A percentile compares a stretch with the other conserved stretches of the same genome.
These are phyloP conservation scores for Pyralis farinalis DNA, from an alignment of 2,888 invertebrate species.

Conservation along the genomic window DNA sequence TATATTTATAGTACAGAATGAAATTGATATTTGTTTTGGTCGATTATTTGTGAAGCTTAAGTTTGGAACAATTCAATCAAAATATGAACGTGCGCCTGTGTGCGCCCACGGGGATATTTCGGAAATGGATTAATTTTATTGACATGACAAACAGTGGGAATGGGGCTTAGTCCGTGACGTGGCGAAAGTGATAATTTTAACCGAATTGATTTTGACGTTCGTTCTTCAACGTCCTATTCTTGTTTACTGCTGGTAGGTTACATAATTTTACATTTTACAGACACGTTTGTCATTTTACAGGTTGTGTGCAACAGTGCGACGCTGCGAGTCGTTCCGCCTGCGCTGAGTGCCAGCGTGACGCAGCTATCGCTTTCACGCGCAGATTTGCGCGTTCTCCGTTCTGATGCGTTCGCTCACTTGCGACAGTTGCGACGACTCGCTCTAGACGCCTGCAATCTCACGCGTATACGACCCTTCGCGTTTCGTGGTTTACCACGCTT, in stretches of 20 bases:
- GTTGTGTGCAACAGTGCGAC: conserved; percentile 94
- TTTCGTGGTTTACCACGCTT: conserved; percentile 91
- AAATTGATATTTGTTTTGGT: conserved; percentile 60
- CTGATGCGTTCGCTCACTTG: conserved; percentile 91
- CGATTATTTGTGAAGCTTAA: conserved; percentile 63
- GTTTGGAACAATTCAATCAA: conserved; percentile 69
- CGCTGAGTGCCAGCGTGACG: conserved; percentile 88
- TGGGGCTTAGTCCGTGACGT: conserved; percentile 45
- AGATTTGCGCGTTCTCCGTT: conserved; percentile 89
- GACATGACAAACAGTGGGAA: conserved; percentile 53
- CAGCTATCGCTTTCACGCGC: conserved; percentile 93
- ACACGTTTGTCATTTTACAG: conserved; percentile 68
- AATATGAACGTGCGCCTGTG: conserved; percentile 51
- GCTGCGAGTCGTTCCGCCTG: conserved; percentile 88
- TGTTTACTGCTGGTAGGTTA: conserved; percentile 7
- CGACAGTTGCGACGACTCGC: conserved; percentile 90
- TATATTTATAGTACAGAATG: conserved; percentile 40
- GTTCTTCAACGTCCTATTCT: conserved; percentile 4
- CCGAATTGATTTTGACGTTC: conserved; percentile 24
- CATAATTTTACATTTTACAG: conserved; percentile 16
- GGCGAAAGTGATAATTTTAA: conserved; percentile 37
- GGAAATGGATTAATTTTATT: conserved; percentile 65
- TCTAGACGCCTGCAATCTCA: conserved; percentile 93
- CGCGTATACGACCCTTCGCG: conserved; percentile 90
- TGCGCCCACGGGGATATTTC: conserved; percentile 47